Base-by-base conservation (phyloP, 2,113 vertebrate genomes). In the Verasper variegatus region DNA sequence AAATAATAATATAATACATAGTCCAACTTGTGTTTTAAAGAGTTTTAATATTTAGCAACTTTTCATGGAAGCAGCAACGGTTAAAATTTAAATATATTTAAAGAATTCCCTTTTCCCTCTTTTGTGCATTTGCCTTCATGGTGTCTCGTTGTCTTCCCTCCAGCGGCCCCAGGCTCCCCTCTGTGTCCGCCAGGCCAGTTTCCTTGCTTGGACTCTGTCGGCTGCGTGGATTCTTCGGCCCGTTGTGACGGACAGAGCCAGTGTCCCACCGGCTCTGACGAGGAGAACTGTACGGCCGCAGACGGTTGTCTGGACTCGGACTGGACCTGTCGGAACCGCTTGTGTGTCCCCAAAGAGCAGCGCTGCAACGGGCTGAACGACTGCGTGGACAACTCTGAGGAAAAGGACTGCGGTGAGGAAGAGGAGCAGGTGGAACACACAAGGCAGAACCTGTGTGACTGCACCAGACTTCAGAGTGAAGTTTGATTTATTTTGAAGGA, bases 291-390 rank as follows among this genome's bases (percentile, higher is more conserved):
- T 76, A 74, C 86, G 0, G 70, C 58, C 35, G 79, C 57, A 17
- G 18, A 49, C 3, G 91, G 82, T 20, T 98, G 97, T 69, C 76
- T 95, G 63, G 81, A 83, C 0, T 92, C 93, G 1, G 96, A 97
- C 81, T 97, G 96, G 96, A 95, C 88, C n/a, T 97, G 97, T 84
- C 82, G 54, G 72, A 98, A 97, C 85, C 55, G 64, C 15, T 73
- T 94, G 54, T 95, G 95, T 42, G 78, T 95, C 60, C 75, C 91
- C 11, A 73, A 24, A 75, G 83, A 87, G 8, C 83, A 87, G 49
- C 71, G 27, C 57, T 95, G 94, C 68, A 83, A 95, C 15, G 82
- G 90, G 6, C 55, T 69, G 14, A 80, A 94, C 4, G 92, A 95
- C 85, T 95, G 94, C 68, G 40, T 80, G 31, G 94, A 95, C 57